Base-by-base conservation (phyloP, 2,888 invertebrate species). In the Heliothis peltigera region DNA sequence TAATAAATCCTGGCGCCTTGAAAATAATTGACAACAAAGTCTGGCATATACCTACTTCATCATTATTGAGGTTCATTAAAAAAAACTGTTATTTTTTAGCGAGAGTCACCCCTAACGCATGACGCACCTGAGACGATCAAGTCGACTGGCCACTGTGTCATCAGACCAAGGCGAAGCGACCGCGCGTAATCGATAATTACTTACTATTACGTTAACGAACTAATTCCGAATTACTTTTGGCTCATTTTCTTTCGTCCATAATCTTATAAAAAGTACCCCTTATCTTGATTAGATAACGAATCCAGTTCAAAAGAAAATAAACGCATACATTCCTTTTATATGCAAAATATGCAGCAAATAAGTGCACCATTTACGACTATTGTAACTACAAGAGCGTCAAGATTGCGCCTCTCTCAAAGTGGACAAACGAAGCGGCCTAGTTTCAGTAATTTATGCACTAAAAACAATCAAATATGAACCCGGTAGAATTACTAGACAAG, bases 131-230 rank as follows among this genome's bases (percentile, higher is more conserved):
- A 69, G 69, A 66, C 74, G 81, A 78, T 80, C 70, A 79, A 79
- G 81, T 85, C 81, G 85, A 87, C 85, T 86, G 85, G 85, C 84
- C 84, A 90, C 88, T 88, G 86, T 91, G 89, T 89, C 92, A 91
- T 83, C 86, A 85, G 88, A 88, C 84, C 88, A 89, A 85, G 84
- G 84, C 86, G 83, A 87, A 77, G 70, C 70, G 80, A 83, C 79
- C 86, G 84, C 75, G 79, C 67, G 77, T 79, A 84, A 85, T 85
- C 75, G 63, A 56, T 84, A 82, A 85, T 82, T 79, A 66, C 65
- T 80, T 76, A 64, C 70, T 62, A 75, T 81, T 78, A 79, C 75
- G 75, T 64, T 71, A 61, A 66, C 58, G 57, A 74, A 72, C 61
- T 70, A 75, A 76, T 62, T 66, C 46, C 51, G 32, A 60, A 63